Conservation (phyloP, 1,140 invertebrate species). For the Parasteatoda tepidariorum region DNA sequence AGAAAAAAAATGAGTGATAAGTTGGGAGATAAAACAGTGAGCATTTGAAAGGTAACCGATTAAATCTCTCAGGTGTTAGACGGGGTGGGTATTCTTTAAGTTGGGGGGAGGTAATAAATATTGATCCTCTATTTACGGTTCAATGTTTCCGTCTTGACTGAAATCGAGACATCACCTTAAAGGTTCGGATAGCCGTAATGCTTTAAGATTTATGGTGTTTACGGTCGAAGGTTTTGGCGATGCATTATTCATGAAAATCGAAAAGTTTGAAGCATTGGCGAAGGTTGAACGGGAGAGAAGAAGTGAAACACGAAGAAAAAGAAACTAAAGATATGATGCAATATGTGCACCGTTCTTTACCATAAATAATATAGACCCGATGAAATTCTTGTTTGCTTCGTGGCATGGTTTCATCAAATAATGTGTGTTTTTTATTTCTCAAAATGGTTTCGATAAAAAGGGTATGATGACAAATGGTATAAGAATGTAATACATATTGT, state of each 20-base stretch:
- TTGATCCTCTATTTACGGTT: conserved; percentile 51
- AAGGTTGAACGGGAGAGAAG: not conserved
- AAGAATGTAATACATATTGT: too few species aligned
- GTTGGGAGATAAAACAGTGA: not conserved
- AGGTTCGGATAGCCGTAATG: conserved; percentile 31
- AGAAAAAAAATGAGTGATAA: not conserved
- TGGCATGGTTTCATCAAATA: too few species aligned
- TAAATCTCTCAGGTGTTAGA: conserved; percentile 46
- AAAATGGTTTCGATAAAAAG: too few species aligned
- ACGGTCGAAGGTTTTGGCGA: conserved; percentile 38
- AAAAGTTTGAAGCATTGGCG: conserved; percentile 33
- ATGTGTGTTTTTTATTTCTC: too few species aligned
- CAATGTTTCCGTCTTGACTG: conserved; percentile 29
- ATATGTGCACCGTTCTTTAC: conserved; percentile 9
- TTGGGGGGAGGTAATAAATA: conserved; percentile 42
- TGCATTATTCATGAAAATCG: conserved; percentile 58
- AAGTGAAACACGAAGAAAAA: conserved; percentile 18
- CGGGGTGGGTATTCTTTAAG: too few species aligned
- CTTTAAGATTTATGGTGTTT: conserved; percentile 58
- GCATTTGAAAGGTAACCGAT: conserved; percentile 30
- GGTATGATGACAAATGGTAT: too few species aligned
- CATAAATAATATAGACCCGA: not conserved
- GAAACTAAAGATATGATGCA: conserved; percentile 8
- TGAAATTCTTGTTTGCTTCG: not conserved
- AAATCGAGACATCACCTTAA: conserved; percentile 58